phyloP scores from a whole-genome alignment of 2,888 invertebrate species.

The Brachycybe producta region DNA sequence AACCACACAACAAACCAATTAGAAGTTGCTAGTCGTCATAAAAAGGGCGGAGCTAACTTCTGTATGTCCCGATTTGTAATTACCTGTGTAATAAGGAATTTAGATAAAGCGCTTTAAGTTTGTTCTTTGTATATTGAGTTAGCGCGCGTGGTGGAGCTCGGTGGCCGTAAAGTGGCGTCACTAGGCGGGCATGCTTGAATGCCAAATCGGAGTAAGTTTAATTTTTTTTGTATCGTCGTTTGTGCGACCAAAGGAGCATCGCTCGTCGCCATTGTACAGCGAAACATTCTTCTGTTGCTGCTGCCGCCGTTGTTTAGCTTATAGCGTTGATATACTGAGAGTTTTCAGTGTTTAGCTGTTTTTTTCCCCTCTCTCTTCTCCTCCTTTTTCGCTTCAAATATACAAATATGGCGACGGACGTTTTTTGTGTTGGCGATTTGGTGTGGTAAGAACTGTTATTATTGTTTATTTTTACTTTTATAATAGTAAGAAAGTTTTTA shows the following conservation, averaged over 20 bases:
- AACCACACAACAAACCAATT: too few species aligned
- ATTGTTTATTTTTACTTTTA: neutral
- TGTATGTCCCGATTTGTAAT: too few species aligned
- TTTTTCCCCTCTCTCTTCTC: too few species aligned
- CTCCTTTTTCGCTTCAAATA: neutral
- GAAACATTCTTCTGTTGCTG: neutral
- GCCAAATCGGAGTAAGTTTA: neutral
- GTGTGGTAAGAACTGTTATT: slow-evolving; percentile 46
- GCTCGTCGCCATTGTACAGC: neutral
- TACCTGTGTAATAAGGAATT: too few species aligned
- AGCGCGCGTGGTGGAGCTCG: neutral
- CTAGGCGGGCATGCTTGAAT: slow-evolving; percentile 5
- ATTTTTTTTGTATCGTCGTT: neutral
- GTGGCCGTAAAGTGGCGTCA: slow-evolving; percentile 13
- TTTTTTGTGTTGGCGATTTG: slow-evolving; percentile 51
- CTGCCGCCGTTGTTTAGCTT: neutral
- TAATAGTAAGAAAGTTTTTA: too few species aligned
- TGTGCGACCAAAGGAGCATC: neutral
- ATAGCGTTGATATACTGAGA: too few species aligned
- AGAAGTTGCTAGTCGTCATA: too few species aligned
- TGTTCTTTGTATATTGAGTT: neutral
- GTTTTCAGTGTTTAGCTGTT: too few species aligned
- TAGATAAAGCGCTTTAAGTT: neutral
- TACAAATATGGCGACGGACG: slow-evolving; percentile 40
- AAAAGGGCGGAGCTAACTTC: too few species aligned